Conservation (phyloP, 2,888 invertebrate genomes). For the Empis stercorea region DNA sequence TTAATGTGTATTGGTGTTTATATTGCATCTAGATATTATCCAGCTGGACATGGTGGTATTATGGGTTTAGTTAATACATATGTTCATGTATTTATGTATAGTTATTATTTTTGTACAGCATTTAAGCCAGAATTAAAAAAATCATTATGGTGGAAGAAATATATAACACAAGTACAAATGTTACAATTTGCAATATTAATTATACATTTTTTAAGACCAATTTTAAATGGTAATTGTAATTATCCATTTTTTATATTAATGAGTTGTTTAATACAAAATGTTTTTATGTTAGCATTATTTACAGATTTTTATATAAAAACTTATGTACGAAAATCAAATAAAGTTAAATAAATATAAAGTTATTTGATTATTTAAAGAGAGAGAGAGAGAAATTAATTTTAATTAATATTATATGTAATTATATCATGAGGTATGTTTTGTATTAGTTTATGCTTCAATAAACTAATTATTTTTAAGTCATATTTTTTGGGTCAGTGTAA, state of each 20-base stretch:
- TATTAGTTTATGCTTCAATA: too few species aligned
- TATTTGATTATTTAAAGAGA: too few species aligned
- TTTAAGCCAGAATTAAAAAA: conserved; percentile 53
- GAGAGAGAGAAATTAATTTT: too few species aligned
- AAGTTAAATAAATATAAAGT: not conserved
- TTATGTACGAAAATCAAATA: conserved; percentile 37
- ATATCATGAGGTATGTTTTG: too few species aligned
- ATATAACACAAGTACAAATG: conserved; percentile 67
- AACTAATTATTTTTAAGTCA: too few species aligned
- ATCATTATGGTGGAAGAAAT: conserved; percentile 65
- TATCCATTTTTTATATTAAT: conserved; percentile 44
- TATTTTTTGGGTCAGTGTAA: too few species aligned
- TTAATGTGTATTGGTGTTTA: conserved; percentile 49
- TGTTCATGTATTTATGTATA: conserved; percentile 68
- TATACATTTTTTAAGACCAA: conserved; percentile 39
- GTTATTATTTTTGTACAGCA: conserved; percentile 59
- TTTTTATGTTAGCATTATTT: conserved; percentile 52
- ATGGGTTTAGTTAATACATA: conserved; percentile 55
- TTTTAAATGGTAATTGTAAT: conserved; percentile 40
- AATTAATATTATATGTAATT: too few species aligned
- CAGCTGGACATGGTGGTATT: conserved; percentile 51
- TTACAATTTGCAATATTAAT: conserved; percentile 48
- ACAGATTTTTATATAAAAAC: conserved; percentile 52
- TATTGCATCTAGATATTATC: conserved; percentile 42
- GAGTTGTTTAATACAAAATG: conserved; percentile 48